Conservation (phyloP, 2,888 invertebrate genomes). For the Drosophila rubida region DNA sequence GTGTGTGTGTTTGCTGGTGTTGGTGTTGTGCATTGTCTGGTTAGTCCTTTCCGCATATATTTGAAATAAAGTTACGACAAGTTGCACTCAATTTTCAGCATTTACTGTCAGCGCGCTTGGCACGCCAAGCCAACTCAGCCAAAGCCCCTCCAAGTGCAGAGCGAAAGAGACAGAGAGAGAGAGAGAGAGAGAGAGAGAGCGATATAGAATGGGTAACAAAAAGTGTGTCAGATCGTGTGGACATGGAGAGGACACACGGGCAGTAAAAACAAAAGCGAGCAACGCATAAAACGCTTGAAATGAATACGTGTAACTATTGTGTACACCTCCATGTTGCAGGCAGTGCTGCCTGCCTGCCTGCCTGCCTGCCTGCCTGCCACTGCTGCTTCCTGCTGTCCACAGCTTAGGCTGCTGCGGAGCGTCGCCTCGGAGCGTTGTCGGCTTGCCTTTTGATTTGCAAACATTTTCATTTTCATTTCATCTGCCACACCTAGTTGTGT, state of each 20-base stretch:
- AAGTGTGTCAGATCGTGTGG: constrained; percentile 63
- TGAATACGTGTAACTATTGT: constrained; percentile 72
- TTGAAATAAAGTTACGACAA: constrained; percentile 80
- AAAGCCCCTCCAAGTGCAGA: not conserved
- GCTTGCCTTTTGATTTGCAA: constrained; percentile 65
- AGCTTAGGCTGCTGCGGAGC: constrained; percentile 1
- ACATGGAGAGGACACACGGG: constrained; percentile 29
- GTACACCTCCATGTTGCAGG: constrained; percentile 21
- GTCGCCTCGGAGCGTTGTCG: constrained; percentile 1
- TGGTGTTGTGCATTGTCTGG: constrained; percentile 70
- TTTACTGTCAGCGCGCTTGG: constrained; percentile 74
- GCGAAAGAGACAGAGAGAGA: not conserved
- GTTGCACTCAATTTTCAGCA: constrained; percentile 81
- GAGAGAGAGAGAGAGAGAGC: not conserved
- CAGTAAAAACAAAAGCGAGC: constrained; percentile 61
- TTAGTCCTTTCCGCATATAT: constrained; percentile 77
- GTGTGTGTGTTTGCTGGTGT: constrained; percentile 33
- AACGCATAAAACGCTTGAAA: constrained; percentile 75
- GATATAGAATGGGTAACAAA: constrained; percentile 48
- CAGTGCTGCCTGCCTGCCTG: not conserved
- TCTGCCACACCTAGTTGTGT: constrained; percentile 32
- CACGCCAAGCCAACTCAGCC: constrained; percentile 52
- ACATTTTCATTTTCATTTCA: constrained; percentile 63
- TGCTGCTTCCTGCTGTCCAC: not conserved
- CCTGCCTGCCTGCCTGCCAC: not conserved